A percentile compares a stretch with the other conserved stretches of the same genome.
phyloP scores from a whole-genome alignment of 1,140 invertebrate genomes.

The Drosophila parabipectinata region DNA sequence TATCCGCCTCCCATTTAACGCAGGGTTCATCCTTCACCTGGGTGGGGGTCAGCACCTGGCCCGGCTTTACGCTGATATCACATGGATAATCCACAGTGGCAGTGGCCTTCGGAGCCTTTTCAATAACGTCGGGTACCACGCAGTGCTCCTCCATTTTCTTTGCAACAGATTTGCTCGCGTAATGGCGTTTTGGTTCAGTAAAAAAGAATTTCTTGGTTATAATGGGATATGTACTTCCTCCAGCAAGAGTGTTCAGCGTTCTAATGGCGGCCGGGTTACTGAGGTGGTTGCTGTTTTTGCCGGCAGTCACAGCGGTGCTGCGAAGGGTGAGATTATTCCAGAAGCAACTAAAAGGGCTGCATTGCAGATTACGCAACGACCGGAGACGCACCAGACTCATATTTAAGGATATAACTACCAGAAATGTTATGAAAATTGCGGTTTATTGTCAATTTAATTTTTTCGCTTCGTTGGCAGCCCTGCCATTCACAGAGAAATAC shows the following conservation, averaged over 20 bases:
- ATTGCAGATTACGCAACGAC: slow-evolving; percentile 4
- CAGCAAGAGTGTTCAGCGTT: slow-evolving; percentile 14
- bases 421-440: neutral
- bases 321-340: neutral
- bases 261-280: slow-evolving; percentile 49
- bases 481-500: slow-evolving; percentile 44
- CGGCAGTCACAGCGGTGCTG: slow-evolving; percentile 42
- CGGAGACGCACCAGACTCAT: slow-evolving; percentile 19
- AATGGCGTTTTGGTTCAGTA: slow-evolving; percentile 2
- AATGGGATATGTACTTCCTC: neutral
- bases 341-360: neutral
- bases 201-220: slow-evolving; percentile 26
- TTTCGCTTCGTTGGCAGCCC: slow-evolving; percentile 4
- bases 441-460: slow-evolving; percentile 4
- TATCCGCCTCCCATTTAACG: slow-evolving; percentile 88
- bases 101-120: slow-evolving; percentile 50
- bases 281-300: neutral
- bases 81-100: slow-evolving; percentile 43
- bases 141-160: slow-evolving; percentile 69
- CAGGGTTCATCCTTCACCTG: slow-evolving; percentile 89
- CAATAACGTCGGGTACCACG: slow-evolving; percentile 77
- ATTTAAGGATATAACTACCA: neutral
- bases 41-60: slow-evolving; percentile 89
- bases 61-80: slow-evolving; percentile 86
- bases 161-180: slow-evolving; percentile 14